Percentiles rank a stretch among this genome's conserved stretches.
phyloP scores from a whole-genome alignment of 2,113 vertebrate genomes.

The cat (Felis catus) region DNA sequence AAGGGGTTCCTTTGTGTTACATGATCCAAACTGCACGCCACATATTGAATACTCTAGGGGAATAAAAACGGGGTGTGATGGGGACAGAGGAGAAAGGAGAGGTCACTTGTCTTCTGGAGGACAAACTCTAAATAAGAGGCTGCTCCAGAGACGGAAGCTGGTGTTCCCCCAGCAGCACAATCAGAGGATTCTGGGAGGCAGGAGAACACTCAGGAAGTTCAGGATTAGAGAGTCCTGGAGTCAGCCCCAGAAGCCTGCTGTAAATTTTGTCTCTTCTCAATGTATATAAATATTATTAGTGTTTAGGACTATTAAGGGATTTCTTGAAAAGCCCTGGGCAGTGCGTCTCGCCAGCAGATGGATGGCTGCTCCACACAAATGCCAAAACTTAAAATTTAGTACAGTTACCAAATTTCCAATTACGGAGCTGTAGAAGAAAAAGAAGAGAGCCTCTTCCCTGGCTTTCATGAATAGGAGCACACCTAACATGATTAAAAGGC shows the following conservation, averaged over 20 bases:
- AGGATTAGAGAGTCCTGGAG: constrained; percentile 44
- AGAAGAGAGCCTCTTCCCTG: not conserved
- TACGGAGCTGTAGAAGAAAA: constrained; percentile 42
- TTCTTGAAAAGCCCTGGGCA: constrained; percentile 72
- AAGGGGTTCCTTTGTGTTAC: not conserved
- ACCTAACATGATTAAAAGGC: not conserved
- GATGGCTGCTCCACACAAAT: constrained; percentile 70
- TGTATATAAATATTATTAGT: constrained; percentile 79
- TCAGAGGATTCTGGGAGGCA: not conserved
- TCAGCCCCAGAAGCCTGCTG: constrained; percentile 73
- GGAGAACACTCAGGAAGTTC: not conserved
- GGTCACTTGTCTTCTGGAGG: not conserved
- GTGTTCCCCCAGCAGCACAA: not conserved
- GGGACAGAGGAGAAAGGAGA: not conserved
- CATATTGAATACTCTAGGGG: accelerated
- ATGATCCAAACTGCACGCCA: not conserved
- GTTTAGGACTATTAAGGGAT: constrained; percentile 80
- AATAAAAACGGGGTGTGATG: no score
- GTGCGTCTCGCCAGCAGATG: constrained; percentile 82
- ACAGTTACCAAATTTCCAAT: constrained; percentile 76
- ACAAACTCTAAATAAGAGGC: not conserved
- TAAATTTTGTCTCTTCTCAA: constrained; percentile 67
- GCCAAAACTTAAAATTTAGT: constrained; percentile 77
- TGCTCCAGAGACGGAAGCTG: not conserved
- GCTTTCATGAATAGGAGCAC: not conserved